Conservation (phyloP, 92 coral and sea anemone genomes). For the Parazoanthus swiftii region DNA sequence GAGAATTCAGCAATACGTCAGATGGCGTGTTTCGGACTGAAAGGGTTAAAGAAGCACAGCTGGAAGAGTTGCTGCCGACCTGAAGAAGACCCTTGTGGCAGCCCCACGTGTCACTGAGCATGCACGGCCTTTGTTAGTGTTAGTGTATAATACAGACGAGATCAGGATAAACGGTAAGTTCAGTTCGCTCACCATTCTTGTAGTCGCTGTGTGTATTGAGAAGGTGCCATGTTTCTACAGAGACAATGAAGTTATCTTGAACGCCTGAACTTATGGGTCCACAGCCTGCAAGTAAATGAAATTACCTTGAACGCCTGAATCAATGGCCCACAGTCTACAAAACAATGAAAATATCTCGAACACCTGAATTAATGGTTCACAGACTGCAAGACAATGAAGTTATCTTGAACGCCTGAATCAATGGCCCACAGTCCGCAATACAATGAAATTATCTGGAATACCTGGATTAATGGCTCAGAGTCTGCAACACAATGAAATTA, state of each 20-base stretch:
- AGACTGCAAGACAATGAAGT: constrained; percentile 55
- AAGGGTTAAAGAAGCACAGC: too few relatives aligned
- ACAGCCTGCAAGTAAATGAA: constrained; percentile 66
- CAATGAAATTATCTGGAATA: constrained; percentile 87
- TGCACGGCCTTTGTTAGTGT: not conserved
- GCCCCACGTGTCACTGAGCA: too few relatives aligned
- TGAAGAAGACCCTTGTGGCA: too few relatives aligned
- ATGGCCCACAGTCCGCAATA: constrained; percentile 71
- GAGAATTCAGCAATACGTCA: too few relatives aligned
- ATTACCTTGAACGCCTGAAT: constrained; percentile 49
- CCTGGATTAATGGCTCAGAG: constrained; percentile 82
- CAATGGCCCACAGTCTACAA: constrained; percentile 68
- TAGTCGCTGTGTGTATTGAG: constrained; percentile 88
- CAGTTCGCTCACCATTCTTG: constrained; percentile 70
- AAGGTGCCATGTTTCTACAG: constrained; percentile 98
- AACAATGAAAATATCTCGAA: constrained; percentile 90
- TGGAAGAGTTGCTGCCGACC: too few relatives aligned
- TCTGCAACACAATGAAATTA: constrained; percentile 49
- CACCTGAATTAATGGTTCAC: constrained; percentile 82
- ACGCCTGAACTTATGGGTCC: constrained; percentile 80
- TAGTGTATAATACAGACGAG: not conserved
- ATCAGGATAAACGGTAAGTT: not conserved
- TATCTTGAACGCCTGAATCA: constrained; percentile 53
- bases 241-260: constrained; percentile 88
- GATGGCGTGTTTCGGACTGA: too few relatives aligned